Base-by-base conservation (phyloP, 2,888 invertebrate genomes). In the Gastracanthus pulcherrimus region DNA sequence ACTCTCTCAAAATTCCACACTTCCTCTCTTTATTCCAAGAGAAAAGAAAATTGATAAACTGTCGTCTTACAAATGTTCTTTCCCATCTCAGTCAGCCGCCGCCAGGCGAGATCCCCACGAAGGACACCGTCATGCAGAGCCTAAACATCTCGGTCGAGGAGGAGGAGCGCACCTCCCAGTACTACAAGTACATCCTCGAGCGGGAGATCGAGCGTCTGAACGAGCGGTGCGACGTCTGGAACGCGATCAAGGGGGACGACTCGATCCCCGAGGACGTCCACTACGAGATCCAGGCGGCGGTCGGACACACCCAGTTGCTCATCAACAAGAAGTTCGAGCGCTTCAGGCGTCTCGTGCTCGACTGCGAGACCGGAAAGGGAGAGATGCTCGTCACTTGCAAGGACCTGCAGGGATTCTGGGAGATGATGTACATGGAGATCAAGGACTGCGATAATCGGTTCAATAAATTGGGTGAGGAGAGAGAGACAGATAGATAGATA, bases 371-470 rank as follows among this genome's bases (percentile, higher is more conserved):
- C 87, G 92, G 89, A 81, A 89, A 92, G 36, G 92, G 92, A n/a
- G 89, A 92, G 36, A 92, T 93, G 84, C 91, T 93, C 11, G 93
- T 95, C 58, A 94, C 94, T 0, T 93, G 94, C 80, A 93, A 94
- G 6, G 97, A 97, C 92, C 93, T 97, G 76, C 95, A 95, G 86
- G 97, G 97, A 34, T 97, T 97, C 92, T 97, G 97, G 97, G 97
- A 97, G 87, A 95, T 96, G 95, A 94, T 96, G 48, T 94, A 94
- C 85, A 94, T 96, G 91, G 96, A 97, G 93, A 93, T 92, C 16
- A 86, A 83, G 26, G 83, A 91, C 62, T 90, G 91, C 70, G 85
- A 89, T 4, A 75, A 58, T 6, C 84, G 91, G 5, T 91, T 91
- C 51, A 77, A 85, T 1, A 87, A 86, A 38, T 83, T 90, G 5